phyloP scores from a whole-genome alignment of 1,140 invertebrate genomes.

The Doryteuthis pealeii region DNA sequence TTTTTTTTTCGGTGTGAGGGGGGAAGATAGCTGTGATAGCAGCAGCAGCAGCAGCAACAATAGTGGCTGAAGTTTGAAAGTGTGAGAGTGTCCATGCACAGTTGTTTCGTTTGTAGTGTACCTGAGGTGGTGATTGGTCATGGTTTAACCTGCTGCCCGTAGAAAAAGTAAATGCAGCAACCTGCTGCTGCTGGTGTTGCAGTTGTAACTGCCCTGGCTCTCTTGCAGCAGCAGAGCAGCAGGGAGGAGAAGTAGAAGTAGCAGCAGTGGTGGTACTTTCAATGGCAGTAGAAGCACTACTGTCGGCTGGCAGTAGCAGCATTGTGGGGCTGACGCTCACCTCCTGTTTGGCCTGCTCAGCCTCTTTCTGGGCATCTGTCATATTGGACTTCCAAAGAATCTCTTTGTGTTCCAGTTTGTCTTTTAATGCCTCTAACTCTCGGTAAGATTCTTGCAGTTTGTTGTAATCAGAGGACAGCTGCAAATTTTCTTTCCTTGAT shows the following conservation, averaged over 20 bases:
- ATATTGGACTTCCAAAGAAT: conserved; percentile 47
- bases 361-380: conserved; percentile 57
- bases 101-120: neutral
- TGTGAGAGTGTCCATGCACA: neutral
- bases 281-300: neutral
- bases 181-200: neutral
- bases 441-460: conserved; percentile 57
- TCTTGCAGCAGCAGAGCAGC: neutral
- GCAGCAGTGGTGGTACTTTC: neutral
- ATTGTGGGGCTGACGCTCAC: conserved; percentile 38
- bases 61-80: neutral
- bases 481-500: conserved; percentile 54
- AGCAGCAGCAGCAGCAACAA: neutral
- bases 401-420: conserved; percentile 47
- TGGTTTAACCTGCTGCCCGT: neutral
- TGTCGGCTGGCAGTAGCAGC: conserved; percentile 15
- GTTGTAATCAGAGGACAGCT: conserved; percentile 54
- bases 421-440: conserved; percentile 52
- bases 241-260: neutral
- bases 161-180: neutral
- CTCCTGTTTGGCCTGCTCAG: conserved; percentile 49
- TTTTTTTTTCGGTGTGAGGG: neutral
- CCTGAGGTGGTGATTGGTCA: conserved; percentile 12
- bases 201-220: neutral
- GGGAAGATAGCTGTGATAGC: neutral